A percentile compares a stretch with the other conserved stretches of the same genome.
Evolutionary conservation across 2,113 vertebrate species (phyloP).

Genomic region (Sturnus vulgaris): DNA sequence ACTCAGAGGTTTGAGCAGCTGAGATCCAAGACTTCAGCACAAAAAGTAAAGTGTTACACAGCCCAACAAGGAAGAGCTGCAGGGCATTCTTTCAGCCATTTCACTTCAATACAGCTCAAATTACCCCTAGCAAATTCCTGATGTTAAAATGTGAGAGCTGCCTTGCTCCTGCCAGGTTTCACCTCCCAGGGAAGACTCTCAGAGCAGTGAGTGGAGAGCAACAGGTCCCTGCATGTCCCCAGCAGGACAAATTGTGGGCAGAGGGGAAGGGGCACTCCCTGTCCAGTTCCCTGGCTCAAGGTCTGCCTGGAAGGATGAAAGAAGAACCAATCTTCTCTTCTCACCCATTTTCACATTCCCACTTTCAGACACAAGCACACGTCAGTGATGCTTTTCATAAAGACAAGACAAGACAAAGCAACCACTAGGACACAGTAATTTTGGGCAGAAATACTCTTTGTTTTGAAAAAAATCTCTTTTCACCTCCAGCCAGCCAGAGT

Average conservation of each 20-base stretch:
- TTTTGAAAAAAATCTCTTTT: not conserved
- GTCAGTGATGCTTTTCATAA: not conserved
- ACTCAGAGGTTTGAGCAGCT: not conserved
- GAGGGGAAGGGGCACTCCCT: not conserved
- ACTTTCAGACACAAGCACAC: not conserved
- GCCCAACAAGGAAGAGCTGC: not conserved
- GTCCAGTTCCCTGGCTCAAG: not conserved
- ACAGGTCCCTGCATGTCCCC: not conserved
- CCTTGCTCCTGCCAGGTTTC: not conserved
- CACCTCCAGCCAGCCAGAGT: not conserved
- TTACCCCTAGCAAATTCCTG: not conserved
- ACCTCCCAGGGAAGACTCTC: not conserved
- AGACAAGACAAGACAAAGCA: not conserved
- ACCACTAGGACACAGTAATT: not conserved
- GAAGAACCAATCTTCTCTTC: not conserved
- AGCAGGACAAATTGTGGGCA: not conserved
- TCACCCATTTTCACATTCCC: not conserved
- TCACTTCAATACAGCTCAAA: not conserved
- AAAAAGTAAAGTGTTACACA: not conserved
- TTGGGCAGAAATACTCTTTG: not conserved
- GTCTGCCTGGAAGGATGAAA: not conserved
- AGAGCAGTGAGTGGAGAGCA: accelerated
- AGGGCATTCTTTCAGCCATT: not conserved
- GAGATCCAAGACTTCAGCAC: not conserved
- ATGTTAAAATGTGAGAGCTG: not conserved